These are phyloP conservation scores for Petrolisthes cinctipes DNA, from an alignment of 2,888 invertebrate species.

Conservation along the genomic window DNA sequence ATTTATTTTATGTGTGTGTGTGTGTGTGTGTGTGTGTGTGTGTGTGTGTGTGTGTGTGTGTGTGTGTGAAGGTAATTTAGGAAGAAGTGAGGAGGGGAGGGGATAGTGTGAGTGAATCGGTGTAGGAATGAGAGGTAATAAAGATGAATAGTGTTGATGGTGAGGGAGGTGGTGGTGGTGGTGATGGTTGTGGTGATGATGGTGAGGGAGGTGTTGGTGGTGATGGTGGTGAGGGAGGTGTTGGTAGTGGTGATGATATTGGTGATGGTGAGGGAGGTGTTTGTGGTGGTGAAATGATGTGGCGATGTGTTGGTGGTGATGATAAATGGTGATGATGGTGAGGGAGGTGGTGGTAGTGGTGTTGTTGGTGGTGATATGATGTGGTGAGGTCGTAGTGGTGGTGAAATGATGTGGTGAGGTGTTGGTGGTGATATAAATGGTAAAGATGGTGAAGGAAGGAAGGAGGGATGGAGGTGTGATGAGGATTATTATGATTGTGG, in stretches of 20 bases:
- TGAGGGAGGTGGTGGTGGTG: background rate
- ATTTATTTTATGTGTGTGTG: too few relatives aligned
- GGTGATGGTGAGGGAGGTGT: background rate
- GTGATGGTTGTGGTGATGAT: background rate
- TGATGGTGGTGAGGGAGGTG: background rate
- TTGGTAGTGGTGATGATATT: background rate
- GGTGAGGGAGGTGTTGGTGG: background rate
- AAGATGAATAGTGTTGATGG: background rate
- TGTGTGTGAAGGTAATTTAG: too few relatives aligned
- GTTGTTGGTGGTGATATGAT: background rate
- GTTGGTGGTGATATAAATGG: background rate
- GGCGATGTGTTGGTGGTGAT: background rate
- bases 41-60: too few relatives aligned
- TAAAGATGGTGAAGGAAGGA: background rate
- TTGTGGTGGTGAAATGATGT: background rate
- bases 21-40: too few relatives aligned
- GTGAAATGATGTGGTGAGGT: background rate
- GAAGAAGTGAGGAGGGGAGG: background rate
- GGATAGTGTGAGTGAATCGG: background rate
- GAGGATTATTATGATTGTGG: too few relatives aligned
- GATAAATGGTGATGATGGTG: background rate
- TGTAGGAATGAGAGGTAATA: background rate
- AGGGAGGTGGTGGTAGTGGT: background rate
- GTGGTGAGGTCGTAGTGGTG: background rate
- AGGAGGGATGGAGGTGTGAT: background rate